These are phyloP conservation scores for Hypselothyrea guttata DNA, from an alignment of 2,888 invertebrate genomes.

Conservation along the genomic window DNA sequence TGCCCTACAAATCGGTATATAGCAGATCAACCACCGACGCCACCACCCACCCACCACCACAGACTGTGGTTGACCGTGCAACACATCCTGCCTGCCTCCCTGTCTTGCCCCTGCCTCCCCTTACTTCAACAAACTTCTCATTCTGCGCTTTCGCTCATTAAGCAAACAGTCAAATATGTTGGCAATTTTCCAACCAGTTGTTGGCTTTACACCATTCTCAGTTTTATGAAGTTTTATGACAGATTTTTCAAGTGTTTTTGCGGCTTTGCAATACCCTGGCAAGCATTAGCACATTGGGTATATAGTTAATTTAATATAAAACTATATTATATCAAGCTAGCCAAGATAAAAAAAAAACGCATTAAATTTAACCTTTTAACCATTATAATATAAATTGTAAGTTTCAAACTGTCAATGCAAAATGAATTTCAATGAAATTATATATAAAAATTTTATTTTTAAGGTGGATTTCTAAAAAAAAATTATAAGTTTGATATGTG, in stretches of 20 bases:
- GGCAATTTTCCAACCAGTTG: slow-evolving; percentile 73
- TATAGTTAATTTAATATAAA: no score
- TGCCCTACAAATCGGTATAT: slow-evolving; percentile 12
- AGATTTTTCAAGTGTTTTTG: slow-evolving; percentile 72
- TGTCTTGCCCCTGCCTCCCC: slow-evolving; percentile 18
- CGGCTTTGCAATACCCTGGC: slow-evolving; percentile 20
- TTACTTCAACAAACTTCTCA: no score
- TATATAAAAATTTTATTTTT: no score
- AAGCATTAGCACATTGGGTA: not conserved
- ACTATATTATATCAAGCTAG: no score
- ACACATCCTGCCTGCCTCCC: slow-evolving; percentile 10
- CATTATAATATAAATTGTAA: no score
- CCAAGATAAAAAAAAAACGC: no score
- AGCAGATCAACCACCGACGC: slow-evolving; percentile 4
- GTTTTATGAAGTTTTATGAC: slow-evolving; percentile 74
- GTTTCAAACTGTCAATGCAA: no score
- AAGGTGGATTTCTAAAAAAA: no score
- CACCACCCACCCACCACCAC: slow-evolving; percentile 22
- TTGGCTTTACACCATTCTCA: slow-evolving; percentile 57
- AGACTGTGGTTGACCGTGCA: not conserved
- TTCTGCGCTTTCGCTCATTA: slow-evolving; percentile 55
- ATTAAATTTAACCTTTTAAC: no score
- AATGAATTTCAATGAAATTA: no score
- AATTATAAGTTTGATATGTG: no score
- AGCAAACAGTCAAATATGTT: slow-evolving; percentile 74